Evolutionary conservation across 2,888 invertebrate genomes (phyloP).

Genomic region (Rhimphoctona megacephalus): DNA sequence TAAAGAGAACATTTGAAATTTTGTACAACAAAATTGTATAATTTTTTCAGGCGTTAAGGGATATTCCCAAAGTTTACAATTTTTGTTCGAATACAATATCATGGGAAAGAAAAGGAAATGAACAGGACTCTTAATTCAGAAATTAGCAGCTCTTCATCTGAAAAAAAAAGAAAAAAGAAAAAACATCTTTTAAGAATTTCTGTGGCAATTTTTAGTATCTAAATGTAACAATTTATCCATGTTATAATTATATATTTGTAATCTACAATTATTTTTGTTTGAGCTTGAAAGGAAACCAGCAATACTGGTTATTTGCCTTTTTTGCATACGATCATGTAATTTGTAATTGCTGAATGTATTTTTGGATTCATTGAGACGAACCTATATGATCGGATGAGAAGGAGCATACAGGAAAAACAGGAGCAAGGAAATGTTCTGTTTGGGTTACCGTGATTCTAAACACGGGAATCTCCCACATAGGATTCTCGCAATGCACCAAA

Average conservation of each 20-base stretch:
- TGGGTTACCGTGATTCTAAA: conserved; percentile 50
- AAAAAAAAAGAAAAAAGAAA: neutral
- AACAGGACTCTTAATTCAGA: neutral
- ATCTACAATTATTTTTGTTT: neutral
- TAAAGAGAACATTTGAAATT: no score
- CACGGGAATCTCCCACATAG: conserved; percentile 47
- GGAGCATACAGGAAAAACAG: conserved; percentile 43
- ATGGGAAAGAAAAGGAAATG: neutral
- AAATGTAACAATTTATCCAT: no score
- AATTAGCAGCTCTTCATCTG: neutral
- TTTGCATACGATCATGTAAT: neutral
- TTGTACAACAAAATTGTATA: neutral
- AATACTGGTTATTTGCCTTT: neutral
- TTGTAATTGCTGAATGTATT: neutral
- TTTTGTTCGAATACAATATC: neutral
- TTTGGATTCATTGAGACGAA: conserved; percentile 34
- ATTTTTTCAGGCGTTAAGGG: neutral
- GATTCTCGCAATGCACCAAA: conserved; percentile 54
- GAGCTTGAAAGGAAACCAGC: neutral
- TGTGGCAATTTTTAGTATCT: no score
- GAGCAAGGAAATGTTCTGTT: conserved; percentile 39
- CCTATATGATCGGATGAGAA: conserved; percentile 44
- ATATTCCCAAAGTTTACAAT: neutral
- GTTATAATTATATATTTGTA: neutral
- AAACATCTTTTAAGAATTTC: neutral